Evolutionary conservation across 2,888 invertebrate species (phyloP).

Genomic region (Drosophila hamatofila): DNA sequence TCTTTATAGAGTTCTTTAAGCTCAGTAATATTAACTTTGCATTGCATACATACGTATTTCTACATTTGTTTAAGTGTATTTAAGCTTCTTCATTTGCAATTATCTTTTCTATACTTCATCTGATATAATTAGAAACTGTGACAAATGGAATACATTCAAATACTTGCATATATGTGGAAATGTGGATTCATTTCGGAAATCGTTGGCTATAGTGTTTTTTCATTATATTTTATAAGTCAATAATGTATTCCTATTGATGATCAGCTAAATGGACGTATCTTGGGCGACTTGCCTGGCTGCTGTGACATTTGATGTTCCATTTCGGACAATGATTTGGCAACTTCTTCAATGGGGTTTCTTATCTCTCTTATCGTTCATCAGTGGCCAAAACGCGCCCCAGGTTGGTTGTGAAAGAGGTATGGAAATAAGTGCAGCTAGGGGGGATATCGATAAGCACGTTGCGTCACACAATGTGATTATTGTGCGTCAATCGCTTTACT

Average conservation of each 20-base stretch:
- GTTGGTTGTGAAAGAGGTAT: conserved; percentile 22
- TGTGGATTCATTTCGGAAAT: conserved; percentile 4
- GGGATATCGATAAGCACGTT: conserved; percentile 60
- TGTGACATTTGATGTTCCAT: background rate
- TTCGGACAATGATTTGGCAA: conserved; percentile 11
- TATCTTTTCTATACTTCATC: conserved; percentile 1
- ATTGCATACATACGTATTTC: no score
- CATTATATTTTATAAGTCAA: background rate
- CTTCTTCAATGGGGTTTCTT: background rate
- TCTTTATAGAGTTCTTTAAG: no score
- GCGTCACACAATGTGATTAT: conserved; percentile 71
- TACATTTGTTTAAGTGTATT: no score
- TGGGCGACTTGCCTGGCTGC: background rate
- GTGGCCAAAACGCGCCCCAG: conserved; percentile 43
- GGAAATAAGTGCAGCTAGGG: conserved; percentile 21
- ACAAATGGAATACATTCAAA: conserved; percentile 28
- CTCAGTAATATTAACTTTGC: no score
- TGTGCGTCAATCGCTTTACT: conserved; percentile 74
- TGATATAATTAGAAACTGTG: conserved; percentile 52
- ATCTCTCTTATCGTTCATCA: conserved; percentile 49
- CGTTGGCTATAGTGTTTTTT: background rate
- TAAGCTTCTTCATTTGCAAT: background rate
- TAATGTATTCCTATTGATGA: conserved; percentile 1
- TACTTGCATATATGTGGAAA: conserved; percentile 1
- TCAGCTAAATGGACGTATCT: background rate